Evolutionary conservation across 2,113 vertebrate species (phyloP).

Genomic region (Lasiurus borealis): DNA sequence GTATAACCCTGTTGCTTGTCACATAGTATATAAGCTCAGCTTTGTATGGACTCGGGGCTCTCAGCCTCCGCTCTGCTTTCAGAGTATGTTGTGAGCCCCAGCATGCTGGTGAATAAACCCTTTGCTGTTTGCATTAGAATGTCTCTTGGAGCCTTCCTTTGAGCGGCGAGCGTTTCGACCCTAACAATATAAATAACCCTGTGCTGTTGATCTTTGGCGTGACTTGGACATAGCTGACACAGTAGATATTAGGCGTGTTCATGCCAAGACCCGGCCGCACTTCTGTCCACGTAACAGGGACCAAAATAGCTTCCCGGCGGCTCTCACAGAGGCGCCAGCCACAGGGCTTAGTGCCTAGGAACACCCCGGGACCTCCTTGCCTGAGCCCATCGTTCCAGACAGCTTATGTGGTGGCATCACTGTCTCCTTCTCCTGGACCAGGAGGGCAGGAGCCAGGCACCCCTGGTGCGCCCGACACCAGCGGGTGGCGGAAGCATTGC

Average conservation of each 20-base stretch:
- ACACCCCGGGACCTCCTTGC: not conserved
- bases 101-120: too few species aligned
- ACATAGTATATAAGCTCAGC: too few species aligned
- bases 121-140: too few species aligned
- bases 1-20: too few species aligned
- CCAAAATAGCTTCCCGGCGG: not conserved
- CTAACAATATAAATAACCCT: conserved; percentile 6
- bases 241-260: not conserved
- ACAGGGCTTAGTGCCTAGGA: fast-evolving
- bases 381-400: not conserved
- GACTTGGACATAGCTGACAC: not conserved
- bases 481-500: fast-evolving
- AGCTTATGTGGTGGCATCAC: fast-evolving
- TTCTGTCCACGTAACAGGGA: not conserved
- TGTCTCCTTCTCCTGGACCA: too few species aligned
- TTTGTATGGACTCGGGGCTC: too few species aligned
- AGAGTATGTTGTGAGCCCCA: too few species aligned
- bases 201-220: not conserved
- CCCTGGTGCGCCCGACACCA: not conserved
- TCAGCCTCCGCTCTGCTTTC: too few species aligned
- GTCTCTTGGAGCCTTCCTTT: too few species aligned
- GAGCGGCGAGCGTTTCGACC: too few species aligned
- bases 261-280: not conserved
- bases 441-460: not conserved
- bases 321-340: not conserved